phyloP scores from a whole-genome alignment of 2,888 invertebrate genomes.

The Drosophila multiciliata region DNA sequence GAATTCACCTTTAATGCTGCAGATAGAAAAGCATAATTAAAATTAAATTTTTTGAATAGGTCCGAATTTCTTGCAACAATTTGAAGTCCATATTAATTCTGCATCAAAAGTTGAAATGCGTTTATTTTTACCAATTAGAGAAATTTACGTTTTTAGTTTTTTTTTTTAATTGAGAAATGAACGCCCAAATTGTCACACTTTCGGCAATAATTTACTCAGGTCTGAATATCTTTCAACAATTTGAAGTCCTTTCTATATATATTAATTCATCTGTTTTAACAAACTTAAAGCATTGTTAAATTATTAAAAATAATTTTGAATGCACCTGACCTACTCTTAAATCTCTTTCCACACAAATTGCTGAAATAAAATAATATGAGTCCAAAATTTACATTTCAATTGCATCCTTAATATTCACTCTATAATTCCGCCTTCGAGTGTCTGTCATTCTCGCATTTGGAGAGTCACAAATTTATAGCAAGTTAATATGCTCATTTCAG shows the following conservation, averaged over 20 bases:
- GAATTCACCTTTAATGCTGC: background rate
- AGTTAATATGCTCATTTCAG: conserved; percentile 77
- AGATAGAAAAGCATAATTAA: background rate
- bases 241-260: too few relatives aligned
- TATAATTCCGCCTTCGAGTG: conserved; percentile 18
- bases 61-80: too few relatives aligned
- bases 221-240: too few relatives aligned
- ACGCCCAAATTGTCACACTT: too few relatives aligned
- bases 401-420: conserved; percentile 60
- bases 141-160: too few relatives aligned
- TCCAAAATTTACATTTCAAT: conserved; percentile 35
- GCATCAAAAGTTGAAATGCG: too few relatives aligned
- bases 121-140: too few relatives aligned
- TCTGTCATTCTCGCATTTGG: background rate
- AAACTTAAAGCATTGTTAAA: background rate
- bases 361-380: background rate
- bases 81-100: too few relatives aligned
- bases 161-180: too few relatives aligned
- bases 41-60: background rate
- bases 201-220: too few relatives aligned
- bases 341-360: background rate
- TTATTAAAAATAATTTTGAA: background rate
- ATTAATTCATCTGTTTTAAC: background rate
- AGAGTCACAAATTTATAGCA: conserved; percentile 71
- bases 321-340: background rate